Evolutionary conservation across 2,888 invertebrate genomes (phyloP).

Genomic region (Notocelia uddmanniana): DNA sequence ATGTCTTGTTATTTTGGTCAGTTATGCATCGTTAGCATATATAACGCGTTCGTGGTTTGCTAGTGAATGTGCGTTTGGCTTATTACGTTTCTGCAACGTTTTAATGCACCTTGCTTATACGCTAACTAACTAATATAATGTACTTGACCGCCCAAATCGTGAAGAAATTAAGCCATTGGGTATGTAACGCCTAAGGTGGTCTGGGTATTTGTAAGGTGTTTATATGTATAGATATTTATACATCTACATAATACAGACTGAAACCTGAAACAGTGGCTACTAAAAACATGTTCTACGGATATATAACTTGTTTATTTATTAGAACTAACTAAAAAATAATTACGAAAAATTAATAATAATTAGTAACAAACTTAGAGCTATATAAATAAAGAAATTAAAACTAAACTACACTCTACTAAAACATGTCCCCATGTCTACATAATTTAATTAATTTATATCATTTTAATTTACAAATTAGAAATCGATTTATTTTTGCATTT

Average conservation of each 20-base stretch:
- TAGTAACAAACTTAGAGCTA: no score
- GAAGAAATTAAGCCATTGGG: not conserved
- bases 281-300: no score
- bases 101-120: not conserved
- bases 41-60: conserved; percentile 35
- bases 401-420: no score
- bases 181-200: not conserved
- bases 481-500: no score
- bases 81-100: conserved; percentile 2
- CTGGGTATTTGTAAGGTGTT: not conserved
- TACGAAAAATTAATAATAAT: no score
- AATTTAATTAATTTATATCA: no score
- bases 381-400: no score
- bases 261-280: no score
- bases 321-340: no score
- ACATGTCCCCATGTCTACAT: no score
- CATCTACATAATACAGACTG: not conserved
- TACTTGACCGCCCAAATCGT: not conserved
- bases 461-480: no score
- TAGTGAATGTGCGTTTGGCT: conserved; percentile 27
- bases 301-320: no score
- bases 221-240: not conserved
- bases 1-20: conserved; percentile 30
- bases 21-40: conserved; percentile 35
- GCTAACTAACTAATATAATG: not conserved